phyloP scores from a whole-genome alignment of 2,113 vertebrate species.

The Pungitius pungitius region DNA sequence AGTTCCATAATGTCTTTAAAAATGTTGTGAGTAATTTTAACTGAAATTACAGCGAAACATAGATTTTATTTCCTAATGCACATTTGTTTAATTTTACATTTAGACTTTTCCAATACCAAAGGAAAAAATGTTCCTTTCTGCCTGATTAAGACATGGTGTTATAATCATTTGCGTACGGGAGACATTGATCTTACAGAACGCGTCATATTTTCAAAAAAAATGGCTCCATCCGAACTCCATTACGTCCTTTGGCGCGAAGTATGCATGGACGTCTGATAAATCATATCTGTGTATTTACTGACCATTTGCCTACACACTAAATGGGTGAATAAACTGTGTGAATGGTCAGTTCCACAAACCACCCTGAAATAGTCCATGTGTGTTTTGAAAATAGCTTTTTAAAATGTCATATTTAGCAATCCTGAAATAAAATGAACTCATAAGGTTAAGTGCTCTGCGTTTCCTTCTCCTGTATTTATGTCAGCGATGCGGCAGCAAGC shows the following conservation, averaged over 20 bases:
- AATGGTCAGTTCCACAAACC: conserved; percentile 9
- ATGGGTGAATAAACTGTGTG: neutral
- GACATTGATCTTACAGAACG: neutral
- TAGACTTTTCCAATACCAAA: neutral
- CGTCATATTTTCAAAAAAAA: neutral
- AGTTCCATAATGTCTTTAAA: no score
- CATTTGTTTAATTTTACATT: neutral
- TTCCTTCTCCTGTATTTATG: conserved; percentile 13
- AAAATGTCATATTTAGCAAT: conserved; percentile 10
- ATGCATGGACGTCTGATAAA: neutral
- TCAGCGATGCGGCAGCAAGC: conserved; percentile 34
- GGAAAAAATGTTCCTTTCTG: no score
- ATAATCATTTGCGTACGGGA: neutral
- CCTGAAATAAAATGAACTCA: conserved; percentile 25
- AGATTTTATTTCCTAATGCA: neutral
- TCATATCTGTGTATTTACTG: neutral
- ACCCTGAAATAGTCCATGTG: neutral
- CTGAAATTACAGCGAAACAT: neutral
- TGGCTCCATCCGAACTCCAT: neutral
- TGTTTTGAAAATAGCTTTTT: conserved; percentile 7
- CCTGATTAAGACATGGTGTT: neutral
- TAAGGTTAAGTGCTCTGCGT: conserved; percentile 28
- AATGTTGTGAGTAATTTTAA: neutral
- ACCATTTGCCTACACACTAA: neutral
- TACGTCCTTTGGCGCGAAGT: neutral